phyloP scores from a whole-genome alignment of 1,140 invertebrate species.

The Camponotus vicinus region DNA sequence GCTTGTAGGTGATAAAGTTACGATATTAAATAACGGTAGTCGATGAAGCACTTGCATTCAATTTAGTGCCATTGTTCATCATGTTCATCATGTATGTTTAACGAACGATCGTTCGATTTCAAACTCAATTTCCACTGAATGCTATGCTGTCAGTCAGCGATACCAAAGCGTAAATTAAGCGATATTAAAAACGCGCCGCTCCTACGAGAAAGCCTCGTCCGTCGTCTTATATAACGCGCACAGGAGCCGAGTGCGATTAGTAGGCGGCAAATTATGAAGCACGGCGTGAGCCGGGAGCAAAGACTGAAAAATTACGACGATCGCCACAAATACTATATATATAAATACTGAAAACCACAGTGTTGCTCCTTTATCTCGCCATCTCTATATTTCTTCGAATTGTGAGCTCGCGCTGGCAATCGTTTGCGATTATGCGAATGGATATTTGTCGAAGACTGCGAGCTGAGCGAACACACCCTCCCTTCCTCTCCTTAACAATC shows the following conservation, averaged over 20 bases:
- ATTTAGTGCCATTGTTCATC: slow-evolving; percentile 9
- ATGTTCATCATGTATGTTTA: neutral
- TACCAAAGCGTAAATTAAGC: slow-evolving; percentile 9
- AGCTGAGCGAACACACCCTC: neutral
- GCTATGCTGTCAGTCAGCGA: neutral
- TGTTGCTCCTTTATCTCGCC: slow-evolving; percentile 47
- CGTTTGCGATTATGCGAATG: slow-evolving; percentile 67
- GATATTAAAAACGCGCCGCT: slow-evolving; percentile 26
- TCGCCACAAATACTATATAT: neutral
- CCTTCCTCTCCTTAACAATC: neutral
- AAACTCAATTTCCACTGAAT: too few species aligned
- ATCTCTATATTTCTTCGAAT: slow-evolving; percentile 58
- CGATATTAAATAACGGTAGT: neutral
- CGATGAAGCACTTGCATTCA: neutral
- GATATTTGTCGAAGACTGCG: slow-evolving; percentile 58
- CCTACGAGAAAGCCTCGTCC: neutral
- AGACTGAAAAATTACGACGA: slow-evolving; percentile 55
- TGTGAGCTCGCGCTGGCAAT: slow-evolving; percentile 33
- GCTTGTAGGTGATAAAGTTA: neutral
- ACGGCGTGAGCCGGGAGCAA: slow-evolving; percentile 49
- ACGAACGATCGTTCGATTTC: neutral
- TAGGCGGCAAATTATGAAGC: slow-evolving; percentile 51
- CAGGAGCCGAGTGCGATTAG: slow-evolving; percentile 37
- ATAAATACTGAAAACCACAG: slow-evolving; percentile 53
- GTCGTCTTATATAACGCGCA: slow-evolving; percentile 45